These are phyloP conservation scores for Picus viridis DNA, from an alignment of 2,797 vertebrate genomes.

Conservation along the genomic window DNA sequence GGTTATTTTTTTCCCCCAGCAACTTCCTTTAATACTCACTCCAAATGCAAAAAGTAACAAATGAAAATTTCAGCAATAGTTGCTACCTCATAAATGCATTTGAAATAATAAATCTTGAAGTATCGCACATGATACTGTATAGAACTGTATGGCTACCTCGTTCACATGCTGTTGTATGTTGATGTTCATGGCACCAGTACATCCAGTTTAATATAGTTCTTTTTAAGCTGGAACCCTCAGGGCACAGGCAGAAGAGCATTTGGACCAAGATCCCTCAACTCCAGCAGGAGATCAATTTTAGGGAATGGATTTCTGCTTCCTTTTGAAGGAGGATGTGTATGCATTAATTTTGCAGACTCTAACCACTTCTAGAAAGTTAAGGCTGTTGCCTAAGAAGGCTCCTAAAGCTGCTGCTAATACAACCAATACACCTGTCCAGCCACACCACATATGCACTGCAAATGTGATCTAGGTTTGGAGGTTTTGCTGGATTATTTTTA, in stretches of 20 bases:
- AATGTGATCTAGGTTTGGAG: background rate
- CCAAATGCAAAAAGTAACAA: background rate
- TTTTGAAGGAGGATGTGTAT: background rate
- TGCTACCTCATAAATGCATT: background rate
- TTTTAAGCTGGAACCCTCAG: background rate
- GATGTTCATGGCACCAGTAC: background rate
- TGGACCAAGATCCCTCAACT: background rate
- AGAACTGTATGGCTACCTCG: background rate
- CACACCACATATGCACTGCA: background rate
- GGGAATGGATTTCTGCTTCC: background rate
- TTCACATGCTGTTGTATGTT: background rate
- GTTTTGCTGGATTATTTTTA: slow-evolving; percentile 15
- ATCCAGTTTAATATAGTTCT: background rate
- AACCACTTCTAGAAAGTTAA: background rate
- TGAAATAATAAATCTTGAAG: background rate
- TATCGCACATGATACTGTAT: background rate
- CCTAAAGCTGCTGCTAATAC: background rate
- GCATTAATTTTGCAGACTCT: background rate
- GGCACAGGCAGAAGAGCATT: background rate
- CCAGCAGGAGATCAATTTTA: background rate
- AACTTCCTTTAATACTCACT: background rate
- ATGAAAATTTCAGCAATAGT: background rate
- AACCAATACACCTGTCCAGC: background rate
- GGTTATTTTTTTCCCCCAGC: background rate
- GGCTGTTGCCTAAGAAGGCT: background rate